phyloP scores from a whole-genome alignment of 2,797 vertebrate species.

The Clarias laeviceps region DNA sequence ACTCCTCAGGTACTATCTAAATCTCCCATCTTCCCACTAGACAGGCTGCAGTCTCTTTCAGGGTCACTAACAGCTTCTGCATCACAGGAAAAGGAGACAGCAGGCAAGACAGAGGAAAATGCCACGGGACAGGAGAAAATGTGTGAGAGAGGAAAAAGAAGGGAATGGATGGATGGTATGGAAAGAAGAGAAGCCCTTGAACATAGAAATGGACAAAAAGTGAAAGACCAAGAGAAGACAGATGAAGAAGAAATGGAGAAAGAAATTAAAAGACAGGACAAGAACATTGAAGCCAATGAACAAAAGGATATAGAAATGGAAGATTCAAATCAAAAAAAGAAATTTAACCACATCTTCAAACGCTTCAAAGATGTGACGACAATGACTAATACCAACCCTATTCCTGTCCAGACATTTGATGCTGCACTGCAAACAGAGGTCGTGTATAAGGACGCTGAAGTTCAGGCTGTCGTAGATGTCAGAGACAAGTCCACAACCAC shows the following conservation, averaged over 20 bases:
- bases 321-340: background rate
- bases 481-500: slow-evolving; percentile 76
- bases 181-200: background rate
- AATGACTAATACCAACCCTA: slow-evolving; percentile 68
- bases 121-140: background rate
- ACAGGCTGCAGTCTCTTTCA: slow-evolving; percentile 3
- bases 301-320: background rate
- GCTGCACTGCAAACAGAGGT: slow-evolving; percentile 69
- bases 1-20: background rate
- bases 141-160: background rate
- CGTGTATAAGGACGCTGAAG: slow-evolving; percentile 55
- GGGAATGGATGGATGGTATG: background rate
- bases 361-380: slow-evolving; percentile 75
- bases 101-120: background rate
- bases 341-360: slow-evolving; percentile 36
- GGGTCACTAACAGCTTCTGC: background rate
- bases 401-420: slow-evolving; percentile 9
- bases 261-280: background rate
- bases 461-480: slow-evolving; percentile 79
- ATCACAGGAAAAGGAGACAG: background rate
- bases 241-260: slow-evolving; percentile 34
- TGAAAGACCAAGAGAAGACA: slow-evolving; percentile 7
- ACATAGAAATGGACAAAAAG: slow-evolving; percentile 10
- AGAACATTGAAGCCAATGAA: background rate
- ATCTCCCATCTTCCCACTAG: background rate